These are phyloP conservation scores for Eurytemora carolleeae DNA, from an alignment of 1,140 invertebrate species.

Conservation along the genomic window DNA sequence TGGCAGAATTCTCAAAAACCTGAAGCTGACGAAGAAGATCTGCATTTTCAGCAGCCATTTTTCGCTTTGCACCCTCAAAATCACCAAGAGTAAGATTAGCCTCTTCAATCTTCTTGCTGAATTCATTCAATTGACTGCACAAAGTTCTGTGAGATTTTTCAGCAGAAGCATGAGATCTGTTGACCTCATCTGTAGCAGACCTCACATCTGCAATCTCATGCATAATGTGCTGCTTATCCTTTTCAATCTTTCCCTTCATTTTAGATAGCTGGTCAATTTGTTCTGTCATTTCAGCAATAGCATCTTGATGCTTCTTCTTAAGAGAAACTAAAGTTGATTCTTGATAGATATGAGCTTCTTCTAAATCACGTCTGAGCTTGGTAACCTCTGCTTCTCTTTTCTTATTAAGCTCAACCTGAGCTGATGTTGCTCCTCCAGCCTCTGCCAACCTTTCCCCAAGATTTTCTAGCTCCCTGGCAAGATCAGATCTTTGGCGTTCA, in stretches of 20 bases:
- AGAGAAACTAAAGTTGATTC: constrained; percentile 81
- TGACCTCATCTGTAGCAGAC: constrained; percentile 64
- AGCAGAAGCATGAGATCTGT: constrained; percentile 76
- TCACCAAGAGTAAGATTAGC: no score
- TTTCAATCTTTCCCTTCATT: constrained; percentile 92
- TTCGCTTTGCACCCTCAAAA: constrained; percentile 89
- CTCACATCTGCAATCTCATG: constrained; percentile 84
- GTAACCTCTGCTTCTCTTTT: constrained; percentile 95
- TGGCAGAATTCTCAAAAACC: constrained; percentile 90
- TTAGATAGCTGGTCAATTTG: constrained; percentile 98
- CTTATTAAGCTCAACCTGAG: constrained; percentile 97
- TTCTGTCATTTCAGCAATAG: constrained; percentile 87
- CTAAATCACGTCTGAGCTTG: constrained; percentile 91
- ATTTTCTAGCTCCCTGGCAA: no score
- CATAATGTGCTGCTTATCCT: constrained; percentile 77
- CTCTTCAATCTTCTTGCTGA: constrained; percentile 84
- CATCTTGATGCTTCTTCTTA: constrained; percentile 98
- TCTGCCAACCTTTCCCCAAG: constrained; percentile 93
- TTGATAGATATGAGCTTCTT: constrained; percentile 95
- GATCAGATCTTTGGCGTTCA: no score
- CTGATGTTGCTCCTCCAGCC: constrained; percentile 93
- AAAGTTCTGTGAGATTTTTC: constrained; percentile 93
- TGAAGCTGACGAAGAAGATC: constrained; percentile 65
- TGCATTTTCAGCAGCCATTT: constrained; percentile 79
- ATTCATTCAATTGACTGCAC: constrained; percentile 79